Evolutionary conservation across 2,113 vertebrate species (phyloP), one percentile per base, ranked within the genome.

Genomic region (Aegypius monachus): DNA sequence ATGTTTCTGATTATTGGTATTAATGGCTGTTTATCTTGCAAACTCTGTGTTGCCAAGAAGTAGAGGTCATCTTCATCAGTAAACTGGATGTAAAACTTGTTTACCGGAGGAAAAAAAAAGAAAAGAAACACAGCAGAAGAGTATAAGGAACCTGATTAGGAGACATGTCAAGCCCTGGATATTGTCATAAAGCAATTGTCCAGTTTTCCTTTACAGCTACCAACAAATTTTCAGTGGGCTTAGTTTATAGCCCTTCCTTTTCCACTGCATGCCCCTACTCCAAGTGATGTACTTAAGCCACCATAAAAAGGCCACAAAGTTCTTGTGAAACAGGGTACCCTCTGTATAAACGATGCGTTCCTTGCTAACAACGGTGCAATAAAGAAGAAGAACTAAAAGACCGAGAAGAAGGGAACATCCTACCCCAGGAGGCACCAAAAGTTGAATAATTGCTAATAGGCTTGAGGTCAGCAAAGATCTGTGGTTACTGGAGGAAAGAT

Each of bases 141-240:
- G 5, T 34, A 50, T 16, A 82, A 78, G 43, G 16, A 75, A 79
- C 4, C 26, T 65, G 10, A 13, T 23, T 55, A 58, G 12, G 9
- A 79, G 17, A 63, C 4, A 43, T 16, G 9, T 29, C 22, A 92
- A 40, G 4, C 6, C 27, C n/a, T 58, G 21, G 50, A n/a, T 81
- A 38, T 29, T 62, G 15, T 63, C 15, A 29, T 29, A 45, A 77
- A 70, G 7, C 12, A 67, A 38, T 63, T 3, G 1, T 36, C 16
- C 27, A 25, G 19, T 21, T 83, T 85, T 81, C 17, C 10, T 77
- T 71, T 58, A 47, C 9, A 73, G 26, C 42, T 25, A 19, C 1
- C 19, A 80, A 32, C 9, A 42, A 1, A 55, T 27, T 27, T 71
- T 61, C 42, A 31, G 7, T 0, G 0, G 14, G 5, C 6, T 68